Evolutionary conservation across 2,888 invertebrate genomes (phyloP).

Genomic region (Thymelicus sylvestris): DNA sequence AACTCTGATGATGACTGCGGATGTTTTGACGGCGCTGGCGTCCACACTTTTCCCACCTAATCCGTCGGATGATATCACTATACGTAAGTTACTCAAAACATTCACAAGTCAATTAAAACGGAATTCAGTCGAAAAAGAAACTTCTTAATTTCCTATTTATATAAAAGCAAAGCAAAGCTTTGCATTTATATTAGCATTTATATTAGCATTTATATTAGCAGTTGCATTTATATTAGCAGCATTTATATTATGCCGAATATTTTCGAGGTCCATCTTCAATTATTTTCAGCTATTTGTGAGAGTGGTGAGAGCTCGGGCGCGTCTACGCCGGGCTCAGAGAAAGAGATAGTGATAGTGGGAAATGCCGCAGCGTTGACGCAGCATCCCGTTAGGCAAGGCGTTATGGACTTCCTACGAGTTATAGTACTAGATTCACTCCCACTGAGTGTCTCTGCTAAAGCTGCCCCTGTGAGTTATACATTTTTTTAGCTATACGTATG

Average conservation of each 20-base stretch:
- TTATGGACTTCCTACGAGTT: conserved; percentile 97
- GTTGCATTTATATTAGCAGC: no score
- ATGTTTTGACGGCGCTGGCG: conserved; percentile 94
- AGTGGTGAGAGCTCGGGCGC: conserved; percentile 92
- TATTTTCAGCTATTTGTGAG: conserved; percentile 74
- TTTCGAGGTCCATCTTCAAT: no score
- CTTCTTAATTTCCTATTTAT: no score
- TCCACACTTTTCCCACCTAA: conserved; percentile 92
- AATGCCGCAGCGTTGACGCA: conserved; percentile 84
- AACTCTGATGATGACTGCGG: conserved; percentile 95
- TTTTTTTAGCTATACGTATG: background rate
- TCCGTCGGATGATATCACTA: conserved; percentile 71
- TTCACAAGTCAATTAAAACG: background rate
- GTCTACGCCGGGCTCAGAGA: conserved; percentile 89
- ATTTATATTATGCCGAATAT: no score
- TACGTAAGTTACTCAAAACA: conserved; percentile 66
- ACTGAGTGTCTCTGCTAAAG: conserved; percentile 90
- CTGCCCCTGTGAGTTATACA: conserved; percentile 84
- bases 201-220: no score
- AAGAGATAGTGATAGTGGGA: conserved; percentile 78
- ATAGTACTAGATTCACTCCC: conserved; percentile 97
- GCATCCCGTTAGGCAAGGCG: conserved; percentile 94
- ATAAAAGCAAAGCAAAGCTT: no score
- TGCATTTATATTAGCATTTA: no score
- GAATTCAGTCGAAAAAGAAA: no score